A percentile compares a stretch with the other conserved stretches of the same genome.
phyloP scores from a whole-genome alignment of 2,797 vertebrate genomes.

The Simalia tracyae region DNA sequence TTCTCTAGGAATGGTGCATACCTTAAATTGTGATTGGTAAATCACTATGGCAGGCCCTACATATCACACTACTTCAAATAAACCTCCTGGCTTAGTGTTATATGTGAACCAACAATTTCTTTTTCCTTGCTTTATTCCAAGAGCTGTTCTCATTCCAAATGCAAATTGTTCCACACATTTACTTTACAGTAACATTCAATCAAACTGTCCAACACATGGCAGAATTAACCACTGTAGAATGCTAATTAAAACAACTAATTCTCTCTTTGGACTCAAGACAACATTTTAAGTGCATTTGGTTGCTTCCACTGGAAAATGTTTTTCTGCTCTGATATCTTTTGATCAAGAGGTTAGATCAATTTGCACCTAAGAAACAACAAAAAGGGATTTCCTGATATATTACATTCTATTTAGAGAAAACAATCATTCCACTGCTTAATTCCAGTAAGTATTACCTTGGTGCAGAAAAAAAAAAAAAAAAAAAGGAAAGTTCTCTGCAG shows the following conservation, averaged over 20 bases:
- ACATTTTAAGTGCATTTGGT: conserved; percentile 22
- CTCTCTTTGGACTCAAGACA: conserved; percentile 20
- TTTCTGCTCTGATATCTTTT: background rate
- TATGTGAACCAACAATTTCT: background rate
- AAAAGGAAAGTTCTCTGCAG: background rate
- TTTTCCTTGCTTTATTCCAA: background rate
- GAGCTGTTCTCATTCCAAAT: background rate
- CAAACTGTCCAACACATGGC: background rate
- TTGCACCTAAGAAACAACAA: conserved; percentile 5
- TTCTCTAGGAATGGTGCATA: background rate
- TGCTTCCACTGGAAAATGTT: background rate
- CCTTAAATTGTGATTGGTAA: background rate
- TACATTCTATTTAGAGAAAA: background rate
- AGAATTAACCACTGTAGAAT: background rate
- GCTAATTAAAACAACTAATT: conserved; percentile 24
- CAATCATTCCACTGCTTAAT: background rate
- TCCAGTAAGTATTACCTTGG: background rate
- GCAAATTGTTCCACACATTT: background rate
- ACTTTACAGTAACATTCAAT: background rate
- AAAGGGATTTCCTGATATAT: background rate
- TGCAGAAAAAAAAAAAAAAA: background rate
- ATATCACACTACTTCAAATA: background rate
- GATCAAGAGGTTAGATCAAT: conserved; percentile 15
- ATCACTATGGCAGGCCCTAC: background rate
- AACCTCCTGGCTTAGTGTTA: background rate